Evolutionary conservation across 2,113 vertebrate species (phyloP).

Genomic region (Girardinichthys multiradiatus): DNA sequence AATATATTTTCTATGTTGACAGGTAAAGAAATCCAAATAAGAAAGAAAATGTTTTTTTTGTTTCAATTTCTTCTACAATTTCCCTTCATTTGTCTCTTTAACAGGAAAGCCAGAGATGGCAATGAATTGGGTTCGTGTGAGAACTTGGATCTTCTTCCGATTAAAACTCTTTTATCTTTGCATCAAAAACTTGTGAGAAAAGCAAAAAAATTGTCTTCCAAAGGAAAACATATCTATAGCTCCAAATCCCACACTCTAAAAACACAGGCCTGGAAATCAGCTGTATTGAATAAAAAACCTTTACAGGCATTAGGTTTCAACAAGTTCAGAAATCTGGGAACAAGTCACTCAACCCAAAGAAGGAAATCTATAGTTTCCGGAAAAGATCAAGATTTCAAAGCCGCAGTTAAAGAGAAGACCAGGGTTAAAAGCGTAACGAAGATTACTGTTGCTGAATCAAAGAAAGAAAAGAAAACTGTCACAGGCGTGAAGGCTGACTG

Average conservation of each 20-base stretch:
- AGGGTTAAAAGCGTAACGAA: not conserved
- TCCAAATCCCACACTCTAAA: not conserved
- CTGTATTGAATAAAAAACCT: not conserved
- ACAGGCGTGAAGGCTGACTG: not conserved
- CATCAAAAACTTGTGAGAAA: not conserved
- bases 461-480: not conserved
- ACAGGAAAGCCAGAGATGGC: constrained; percentile 10
- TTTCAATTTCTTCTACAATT: too few species aligned
- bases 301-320: not conserved
- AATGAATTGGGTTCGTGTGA: not conserved
- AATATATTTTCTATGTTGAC: too few species aligned
- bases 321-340: not conserved
- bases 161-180: constrained; percentile 3
- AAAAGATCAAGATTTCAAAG: not conserved
- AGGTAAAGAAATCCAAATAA: too few species aligned
- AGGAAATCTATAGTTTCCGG: not conserved
- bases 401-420: not conserved
- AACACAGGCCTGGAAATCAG: not conserved
- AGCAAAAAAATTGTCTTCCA: constrained; percentile 7
- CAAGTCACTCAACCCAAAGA: not conserved
- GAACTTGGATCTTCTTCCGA: not conserved
- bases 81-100: not conserved
- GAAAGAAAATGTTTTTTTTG: too few species aligned
- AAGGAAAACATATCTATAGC: constrained; percentile 5
- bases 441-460: not conserved